These are phyloP conservation scores for Pygathrix nemaeus DNA, from an alignment of 2,113 vertebrate species.

Conservation along the genomic window DNA sequence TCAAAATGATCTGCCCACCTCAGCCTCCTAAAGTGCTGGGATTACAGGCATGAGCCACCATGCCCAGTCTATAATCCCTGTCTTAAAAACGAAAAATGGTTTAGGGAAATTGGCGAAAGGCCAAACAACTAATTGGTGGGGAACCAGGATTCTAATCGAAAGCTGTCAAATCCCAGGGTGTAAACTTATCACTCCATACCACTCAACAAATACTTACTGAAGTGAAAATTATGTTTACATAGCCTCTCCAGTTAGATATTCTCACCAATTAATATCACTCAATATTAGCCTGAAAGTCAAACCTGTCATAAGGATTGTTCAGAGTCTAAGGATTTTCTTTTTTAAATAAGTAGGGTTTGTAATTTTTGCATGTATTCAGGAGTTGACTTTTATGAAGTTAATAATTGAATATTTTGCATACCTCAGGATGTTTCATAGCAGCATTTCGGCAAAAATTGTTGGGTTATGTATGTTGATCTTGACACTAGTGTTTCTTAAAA, in stretches of 20 bases:
- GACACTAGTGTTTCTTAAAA: neutral
- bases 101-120: neutral
- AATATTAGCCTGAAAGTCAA: constrained; percentile 2
- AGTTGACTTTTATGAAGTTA: constrained; percentile 26
- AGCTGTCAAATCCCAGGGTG: constrained; percentile 14
- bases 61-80: neutral
- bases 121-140: constrained; percentile 38
- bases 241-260: neutral
- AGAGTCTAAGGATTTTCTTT: neutral
- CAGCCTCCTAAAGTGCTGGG: neutral
- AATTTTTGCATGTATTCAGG: constrained; percentile 7
- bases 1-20: neutral
- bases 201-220: neutral
- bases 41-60: neutral
- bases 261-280: neutral
- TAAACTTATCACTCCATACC: neutral
- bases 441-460: neutral
- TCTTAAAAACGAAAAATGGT: constrained; percentile 10
- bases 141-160: constrained; percentile 50
- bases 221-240: constrained; percentile 25
- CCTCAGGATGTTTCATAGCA: neutral
- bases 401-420: neutral
- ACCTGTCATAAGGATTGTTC: neutral
- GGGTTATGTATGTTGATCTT: neutral
- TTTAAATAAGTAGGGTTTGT: neutral